Base-by-base conservation (phyloP, 2,797 vertebrate genomes). In the Rousettus madagascariensis region DNA sequence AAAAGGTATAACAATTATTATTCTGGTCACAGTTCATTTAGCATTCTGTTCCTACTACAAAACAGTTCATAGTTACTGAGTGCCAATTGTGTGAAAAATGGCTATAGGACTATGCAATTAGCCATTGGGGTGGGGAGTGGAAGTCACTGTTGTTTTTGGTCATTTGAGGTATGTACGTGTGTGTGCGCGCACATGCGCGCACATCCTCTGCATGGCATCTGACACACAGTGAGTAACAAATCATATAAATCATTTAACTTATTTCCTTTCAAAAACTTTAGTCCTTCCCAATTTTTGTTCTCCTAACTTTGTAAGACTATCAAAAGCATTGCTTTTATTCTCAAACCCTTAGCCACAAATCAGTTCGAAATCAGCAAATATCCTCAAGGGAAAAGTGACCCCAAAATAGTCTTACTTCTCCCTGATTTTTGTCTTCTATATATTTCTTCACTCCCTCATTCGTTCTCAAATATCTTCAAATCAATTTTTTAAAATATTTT, bases 1-100 rank as follows among this genome's bases (percentile, higher is more conserved):
- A 95, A 68, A 89, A 26, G 46, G 33, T 66, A 5, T 85, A 79
- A 33, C 1, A 38, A 93, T 69, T n/a, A 77, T 86, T 90, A 86
- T 80, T 90, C 15, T 57, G 28, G 30, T 53, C 16, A 2, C 16
- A 65, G 12, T 15, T 36, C 33, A 75, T 55, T 75, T 68, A 79
- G 8, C 57, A 63, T 84, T 96, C 36, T 51, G 2, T 4, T 20
- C 7, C 38, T 63, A 75, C 17, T 87, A 22, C 84, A 65, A 53
- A 86, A 65, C 3, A 91, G n/a, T 38, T 75, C 7, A 49, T 49
- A 74, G 59, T 26, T 65, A 61, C 3, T 92, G 7, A 53, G 10
- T 22, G 26, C 8, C 15, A 79, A 8, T 33, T 55, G 28, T 57
- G 61, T 63, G 38, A n/a, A 59, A 79, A 79, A 63, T 24, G 38